Evolutionary conservation across 1,140 invertebrate genomes (phyloP).

Genomic region (Arctopsyche grandis): DNA sequence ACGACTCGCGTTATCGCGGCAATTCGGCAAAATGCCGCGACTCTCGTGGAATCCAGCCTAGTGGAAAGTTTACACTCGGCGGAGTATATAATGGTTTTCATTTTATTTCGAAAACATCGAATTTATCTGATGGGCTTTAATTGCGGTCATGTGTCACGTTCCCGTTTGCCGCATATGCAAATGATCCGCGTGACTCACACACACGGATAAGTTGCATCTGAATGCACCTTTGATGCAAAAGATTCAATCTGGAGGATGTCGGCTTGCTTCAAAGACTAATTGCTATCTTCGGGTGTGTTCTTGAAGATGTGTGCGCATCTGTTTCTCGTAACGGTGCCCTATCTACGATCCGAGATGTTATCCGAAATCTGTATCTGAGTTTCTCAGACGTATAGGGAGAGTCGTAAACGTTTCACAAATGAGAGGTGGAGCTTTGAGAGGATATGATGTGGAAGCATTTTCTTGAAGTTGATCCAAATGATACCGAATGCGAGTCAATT

Average conservation of each 20-base stretch:
- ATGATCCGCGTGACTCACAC: neutral
- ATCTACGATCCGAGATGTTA: neutral
- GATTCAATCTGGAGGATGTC: slow-evolving; percentile 24
- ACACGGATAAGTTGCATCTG: neutral
- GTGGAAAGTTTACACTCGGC: too few relatives aligned
- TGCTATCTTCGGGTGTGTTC: slow-evolving; percentile 1
- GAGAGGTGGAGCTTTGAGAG: too few relatives aligned
- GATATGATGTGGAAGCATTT: too few relatives aligned
- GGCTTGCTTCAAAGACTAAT: slow-evolving; percentile 23
- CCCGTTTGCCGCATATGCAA: neutral
- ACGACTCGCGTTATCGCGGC: neutral
- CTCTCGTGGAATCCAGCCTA: too few relatives aligned
- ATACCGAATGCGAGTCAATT: too few relatives aligned
- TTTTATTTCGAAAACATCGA: too few relatives aligned
- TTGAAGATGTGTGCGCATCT: neutral
- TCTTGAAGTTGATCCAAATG: too few relatives aligned
- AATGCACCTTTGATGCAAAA: slow-evolving; percentile 14
- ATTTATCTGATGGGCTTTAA: too few relatives aligned
- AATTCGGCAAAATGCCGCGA: neutral
- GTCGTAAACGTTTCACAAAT: too few relatives aligned
- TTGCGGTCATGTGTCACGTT: too few relatives aligned
- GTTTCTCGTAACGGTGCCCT: slow-evolving; percentile 1
- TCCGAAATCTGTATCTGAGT: neutral
- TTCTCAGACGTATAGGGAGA: neutral
- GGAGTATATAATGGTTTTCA: too few relatives aligned